Base-by-base conservation (phyloP, 2,888 invertebrate genomes). In the Chrysomela aeneicollis region DNA sequence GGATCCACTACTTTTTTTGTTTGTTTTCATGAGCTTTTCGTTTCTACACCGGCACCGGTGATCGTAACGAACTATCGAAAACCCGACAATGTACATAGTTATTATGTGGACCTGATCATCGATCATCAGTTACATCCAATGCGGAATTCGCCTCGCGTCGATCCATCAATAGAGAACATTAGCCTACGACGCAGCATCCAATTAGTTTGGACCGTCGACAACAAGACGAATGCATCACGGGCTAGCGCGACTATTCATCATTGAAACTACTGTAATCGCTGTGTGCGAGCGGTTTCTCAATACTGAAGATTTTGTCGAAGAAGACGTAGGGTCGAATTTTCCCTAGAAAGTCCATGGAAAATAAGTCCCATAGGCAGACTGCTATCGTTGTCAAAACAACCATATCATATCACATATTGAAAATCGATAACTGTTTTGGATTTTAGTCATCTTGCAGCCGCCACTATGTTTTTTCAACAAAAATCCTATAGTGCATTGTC, bases 111-210 rank as follows among this genome's bases (percentile, higher is more conserved):
- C 71, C 52, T 61, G 67, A 67, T 72, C 72, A 75, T 75, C 75
- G 68, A 75, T 75, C 75, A 75, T 73, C 64, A 70, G 64, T 69
- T 69, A 74, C 73, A 74, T 73, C 70, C 71, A 72, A 69, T 71
- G 73, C 74, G 74, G 69, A 67, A 68, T 70, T 64, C 62, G 66
- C 61, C 72, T 72, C 72, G 65, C 71, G 76, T 76, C 78, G 77
- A 79, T 79, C 79, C 77, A 79, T 79, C 79, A 79, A 78, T 77
- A 78, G 71, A 64, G 61, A 70, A 77, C 77, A 79, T 79, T 77
- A 78, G 74, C 74, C 74, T 76, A 79, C 78, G 79, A 69, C 68
- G 73, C 15, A 42, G 42, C 67, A 73, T 73, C 76, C 77, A 76
- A 76, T 74, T 76, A 75, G 73, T 73, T 72, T 66, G 55, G 47